phyloP scores from a whole-genome alignment of 2,113 vertebrate species.

The Terrapene triunguis region DNA sequence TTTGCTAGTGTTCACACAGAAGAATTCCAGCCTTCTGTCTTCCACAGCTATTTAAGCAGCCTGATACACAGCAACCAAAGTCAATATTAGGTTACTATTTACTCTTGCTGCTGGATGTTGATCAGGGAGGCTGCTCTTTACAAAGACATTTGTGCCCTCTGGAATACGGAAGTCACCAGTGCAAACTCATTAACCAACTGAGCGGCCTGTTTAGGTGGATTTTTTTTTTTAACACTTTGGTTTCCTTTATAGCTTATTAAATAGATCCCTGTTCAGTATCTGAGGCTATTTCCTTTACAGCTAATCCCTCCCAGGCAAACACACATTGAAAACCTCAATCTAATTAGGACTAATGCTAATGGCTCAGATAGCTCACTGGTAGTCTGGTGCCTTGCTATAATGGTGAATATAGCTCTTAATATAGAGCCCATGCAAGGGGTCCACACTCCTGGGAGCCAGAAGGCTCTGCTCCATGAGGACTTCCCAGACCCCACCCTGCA shows the following conservation, averaged over 20 bases:
- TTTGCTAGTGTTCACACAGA: neutral
- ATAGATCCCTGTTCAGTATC: no score
- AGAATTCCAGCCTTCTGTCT: neutral
- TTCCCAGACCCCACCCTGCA: neutral
- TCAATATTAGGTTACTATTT: slow-evolving; percentile 9
- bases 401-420: no score
- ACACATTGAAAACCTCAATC: no score
- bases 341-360: neutral
- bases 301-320: no score
- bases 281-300: no score
- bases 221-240: neutral
- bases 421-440: neutral
- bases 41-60: slow-evolving; percentile 15
- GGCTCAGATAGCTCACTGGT: neutral
- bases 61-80: fast-evolving
- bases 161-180: neutral
- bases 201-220: neutral
- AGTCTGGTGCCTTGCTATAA: neutral
- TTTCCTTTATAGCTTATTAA: no score
- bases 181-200: neutral
- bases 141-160: neutral
- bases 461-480: neutral
- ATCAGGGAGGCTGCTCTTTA: neutral
- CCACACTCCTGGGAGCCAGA: neutral
- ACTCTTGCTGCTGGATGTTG: neutral